These are phyloP conservation scores for Diarsia rubi DNA, from an alignment of 2,888 invertebrate species.

Conservation along the genomic window DNA sequence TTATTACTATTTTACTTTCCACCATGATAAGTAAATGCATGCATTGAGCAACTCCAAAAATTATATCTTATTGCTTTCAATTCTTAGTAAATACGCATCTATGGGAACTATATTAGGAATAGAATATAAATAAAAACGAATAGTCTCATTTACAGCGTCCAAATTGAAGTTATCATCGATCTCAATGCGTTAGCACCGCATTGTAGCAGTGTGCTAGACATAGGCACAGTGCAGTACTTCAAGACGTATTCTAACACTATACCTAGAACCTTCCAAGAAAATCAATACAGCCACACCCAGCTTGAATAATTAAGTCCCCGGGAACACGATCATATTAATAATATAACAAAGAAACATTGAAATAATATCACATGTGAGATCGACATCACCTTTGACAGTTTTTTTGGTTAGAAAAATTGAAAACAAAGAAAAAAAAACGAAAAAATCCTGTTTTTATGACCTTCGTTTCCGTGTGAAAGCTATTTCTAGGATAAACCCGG, in stretches of 20 bases:
- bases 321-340: slow-evolving; percentile 73
- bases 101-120: slow-evolving; percentile 12
- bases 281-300: slow-evolving; percentile 91
- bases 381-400: slow-evolving; percentile 85
- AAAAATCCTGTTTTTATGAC: slow-evolving; percentile 76
- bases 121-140: slow-evolving; percentile 16
- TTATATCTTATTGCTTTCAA: slow-evolving; percentile 47
- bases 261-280: slow-evolving; percentile 90
- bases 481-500: slow-evolving; percentile 45
- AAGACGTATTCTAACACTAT: slow-evolving; percentile 86
- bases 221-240: slow-evolving; percentile 84
- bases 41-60: slow-evolving; percentile 63
- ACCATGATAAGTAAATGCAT: slow-evolving; percentile 72
- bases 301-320: slow-evolving; percentile 87
- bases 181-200: slow-evolving; percentile 76
- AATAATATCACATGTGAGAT: slow-evolving; percentile 86
- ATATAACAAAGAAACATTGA: slow-evolving; percentile 78
- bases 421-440: slow-evolving; percentile 88
- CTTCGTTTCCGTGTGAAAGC: slow-evolving; percentile 43
- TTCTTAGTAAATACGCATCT: slow-evolving; percentile 18
- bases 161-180: slow-evolving; percentile 68
- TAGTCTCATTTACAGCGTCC: slow-evolving; percentile 18
- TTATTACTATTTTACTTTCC: slow-evolving; percentile 79
- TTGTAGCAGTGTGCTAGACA: slow-evolving; percentile 79
- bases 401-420: slow-evolving; percentile 89